These are phyloP conservation scores for Drosophila seguyi DNA, from an alignment of 1,140 invertebrate genomes.

Conservation along the genomic window DNA sequence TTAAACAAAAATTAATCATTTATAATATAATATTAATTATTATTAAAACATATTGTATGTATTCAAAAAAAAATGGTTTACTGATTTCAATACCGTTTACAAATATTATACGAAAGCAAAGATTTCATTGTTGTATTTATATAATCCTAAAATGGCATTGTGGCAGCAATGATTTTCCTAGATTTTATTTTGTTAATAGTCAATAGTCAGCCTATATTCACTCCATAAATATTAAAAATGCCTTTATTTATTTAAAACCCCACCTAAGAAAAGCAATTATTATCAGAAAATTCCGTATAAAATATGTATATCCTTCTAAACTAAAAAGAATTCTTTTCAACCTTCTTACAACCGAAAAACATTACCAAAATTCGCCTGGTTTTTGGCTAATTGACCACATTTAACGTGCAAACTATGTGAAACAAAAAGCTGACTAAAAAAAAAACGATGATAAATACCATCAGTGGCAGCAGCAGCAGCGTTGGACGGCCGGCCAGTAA, in stretches of 20 bases:
- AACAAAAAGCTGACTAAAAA: constrained; percentile 31
- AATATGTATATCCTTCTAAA: not conserved
- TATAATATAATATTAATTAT: too few relatives aligned
- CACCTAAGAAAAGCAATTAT: not conserved
- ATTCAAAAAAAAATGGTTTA: too few relatives aligned
- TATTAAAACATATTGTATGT: too few relatives aligned
- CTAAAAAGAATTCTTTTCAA: constrained; percentile 1
- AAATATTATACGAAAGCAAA: not conserved
- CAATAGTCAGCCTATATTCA: not conserved
- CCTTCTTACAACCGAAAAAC: not conserved
- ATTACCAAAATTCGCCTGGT: not conserved
- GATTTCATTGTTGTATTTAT: not conserved
- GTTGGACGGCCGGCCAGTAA: constrained; percentile 48
- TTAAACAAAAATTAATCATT: too few relatives aligned
- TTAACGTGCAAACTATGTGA: constrained; percentile 46
- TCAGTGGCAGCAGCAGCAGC: constrained; percentile 14
- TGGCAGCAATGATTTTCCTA: not conserved
- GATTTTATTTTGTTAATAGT: not conserved
- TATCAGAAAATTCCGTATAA: not conserved
- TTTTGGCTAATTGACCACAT: constrained; percentile 59
- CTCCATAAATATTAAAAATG: not conserved
- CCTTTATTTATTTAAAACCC: not conserved
- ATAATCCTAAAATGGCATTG: not conserved
- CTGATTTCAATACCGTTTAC: not conserved
- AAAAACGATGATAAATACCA: constrained; percentile 37